A percentile compares a stretch with the other conserved stretches of the same genome.
phyloP scores from a whole-genome alignment of 2,797 vertebrate genomes.

The Macropodus opercularis region DNA sequence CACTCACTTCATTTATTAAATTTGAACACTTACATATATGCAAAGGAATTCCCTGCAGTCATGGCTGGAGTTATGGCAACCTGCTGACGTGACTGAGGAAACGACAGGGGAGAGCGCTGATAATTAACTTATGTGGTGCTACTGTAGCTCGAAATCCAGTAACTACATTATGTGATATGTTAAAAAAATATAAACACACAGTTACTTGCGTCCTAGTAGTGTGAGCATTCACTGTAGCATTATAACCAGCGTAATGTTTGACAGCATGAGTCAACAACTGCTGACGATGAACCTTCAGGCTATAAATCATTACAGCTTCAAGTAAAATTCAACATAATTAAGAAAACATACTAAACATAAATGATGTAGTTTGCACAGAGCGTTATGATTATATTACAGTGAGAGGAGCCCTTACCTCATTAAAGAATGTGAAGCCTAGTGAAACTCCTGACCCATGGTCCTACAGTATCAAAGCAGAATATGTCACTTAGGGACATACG shows the following conservation, averaged over 20 bases:
- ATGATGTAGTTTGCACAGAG: neutral
- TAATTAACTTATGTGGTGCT: neutral
- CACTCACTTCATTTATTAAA: neutral
- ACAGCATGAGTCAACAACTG: constrained; percentile 5
- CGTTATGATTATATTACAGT: neutral
- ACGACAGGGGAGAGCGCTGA: neutral
- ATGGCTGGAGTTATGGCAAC: constrained; percentile 29
- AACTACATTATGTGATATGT: no score
- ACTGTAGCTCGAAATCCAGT: neutral
- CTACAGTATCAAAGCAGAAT: constrained; percentile 33
- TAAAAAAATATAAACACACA: no score
- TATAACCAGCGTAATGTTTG: neutral
- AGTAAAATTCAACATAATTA: neutral
- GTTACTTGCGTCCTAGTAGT: no score
- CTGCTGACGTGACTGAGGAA: constrained; percentile 36
- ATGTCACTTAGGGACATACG: constrained; percentile 45
- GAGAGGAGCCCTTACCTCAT: constrained; percentile 49
- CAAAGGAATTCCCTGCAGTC: constrained; percentile 19
- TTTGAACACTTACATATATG: constrained; percentile 56
- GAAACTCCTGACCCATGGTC: constrained; percentile 3
- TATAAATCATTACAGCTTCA: constrained; percentile 34
- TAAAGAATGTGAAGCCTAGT: constrained; percentile 21
- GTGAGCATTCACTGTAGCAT: neutral
- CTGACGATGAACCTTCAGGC: constrained; percentile 49
- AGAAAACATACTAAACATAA: neutral